Evolutionary conservation across 2,797 vertebrate genomes (phyloP).

Genomic region (Lerista edwardsae): DNA sequence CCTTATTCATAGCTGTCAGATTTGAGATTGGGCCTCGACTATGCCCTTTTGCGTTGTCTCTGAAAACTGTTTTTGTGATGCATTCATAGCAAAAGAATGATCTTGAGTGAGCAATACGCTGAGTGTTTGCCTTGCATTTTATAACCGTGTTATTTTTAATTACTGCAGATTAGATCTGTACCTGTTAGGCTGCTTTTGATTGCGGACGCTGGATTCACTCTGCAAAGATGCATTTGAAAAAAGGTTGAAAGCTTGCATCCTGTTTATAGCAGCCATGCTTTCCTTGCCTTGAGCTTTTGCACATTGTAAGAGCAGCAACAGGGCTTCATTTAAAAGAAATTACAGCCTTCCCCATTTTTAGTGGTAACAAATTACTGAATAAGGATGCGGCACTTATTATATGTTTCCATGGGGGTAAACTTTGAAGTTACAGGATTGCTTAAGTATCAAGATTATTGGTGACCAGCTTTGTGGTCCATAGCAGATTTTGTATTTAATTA

Average conservation of each 20-base stretch:
- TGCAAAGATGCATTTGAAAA: conserved; percentile 5
- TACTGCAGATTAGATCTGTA: no score
- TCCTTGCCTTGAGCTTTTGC: not conserved
- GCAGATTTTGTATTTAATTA: not conserved
- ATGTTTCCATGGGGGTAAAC: no score
- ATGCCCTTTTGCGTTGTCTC: not conserved
- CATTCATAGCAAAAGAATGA: not conserved
- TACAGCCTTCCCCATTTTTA: not conserved
- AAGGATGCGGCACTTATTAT: not conserved
- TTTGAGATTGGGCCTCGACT: not conserved
- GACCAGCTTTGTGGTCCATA: not conserved
- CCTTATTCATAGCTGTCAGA: not conserved
- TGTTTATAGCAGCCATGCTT: not conserved
- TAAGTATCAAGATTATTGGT: not conserved
- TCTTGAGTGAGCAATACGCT: not conserved
- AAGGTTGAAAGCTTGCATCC: not conserved
- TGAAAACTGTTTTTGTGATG: not conserved
- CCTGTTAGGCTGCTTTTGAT: rapidly evolving
- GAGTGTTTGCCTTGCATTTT: not conserved
- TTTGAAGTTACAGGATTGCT: not conserved
- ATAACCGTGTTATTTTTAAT: not conserved
- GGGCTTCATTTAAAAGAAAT: not conserved
- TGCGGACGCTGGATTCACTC: not conserved
- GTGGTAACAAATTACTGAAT: not conserved
- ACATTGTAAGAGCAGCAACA: not conserved